These are phyloP conservation scores for Opisthocomus hoazin DNA, from an alignment of 2,113 vertebrate genomes.

Conservation along the genomic window DNA sequence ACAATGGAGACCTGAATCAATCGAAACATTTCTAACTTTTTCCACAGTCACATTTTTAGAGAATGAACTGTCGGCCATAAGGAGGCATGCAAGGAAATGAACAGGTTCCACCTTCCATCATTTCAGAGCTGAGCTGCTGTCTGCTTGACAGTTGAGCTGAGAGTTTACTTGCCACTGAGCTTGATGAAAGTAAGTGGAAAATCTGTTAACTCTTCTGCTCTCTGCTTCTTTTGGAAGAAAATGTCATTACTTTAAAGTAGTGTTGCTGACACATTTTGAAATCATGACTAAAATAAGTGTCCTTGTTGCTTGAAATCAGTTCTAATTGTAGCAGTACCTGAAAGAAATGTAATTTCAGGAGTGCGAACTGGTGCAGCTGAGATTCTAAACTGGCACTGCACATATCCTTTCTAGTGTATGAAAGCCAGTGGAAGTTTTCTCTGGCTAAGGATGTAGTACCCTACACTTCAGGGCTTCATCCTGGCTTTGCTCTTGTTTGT, in stretches of 20 bases:
- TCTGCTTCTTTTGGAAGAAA: not conserved
- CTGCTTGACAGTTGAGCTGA: not conserved
- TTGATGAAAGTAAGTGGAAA: not conserved
- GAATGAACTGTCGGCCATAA: not conserved
- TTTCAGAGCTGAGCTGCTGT: not conserved
- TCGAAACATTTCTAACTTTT: conserved; percentile 12
- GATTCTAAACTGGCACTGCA: not conserved
- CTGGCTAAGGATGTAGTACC: not conserved
- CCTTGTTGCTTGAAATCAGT: not conserved
- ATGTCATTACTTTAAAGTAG: not conserved
- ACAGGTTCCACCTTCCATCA: not conserved
- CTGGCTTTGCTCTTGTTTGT: not conserved
- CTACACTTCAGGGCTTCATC: not conserved
- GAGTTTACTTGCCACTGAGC: not conserved
- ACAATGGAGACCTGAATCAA: not conserved
- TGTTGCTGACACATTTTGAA: not conserved
- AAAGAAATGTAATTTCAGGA: not conserved
- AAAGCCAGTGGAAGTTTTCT: not conserved
- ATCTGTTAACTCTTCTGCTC: not conserved
- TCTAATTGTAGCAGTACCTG: not conserved
- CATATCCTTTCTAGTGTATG: not conserved
- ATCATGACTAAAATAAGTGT: not conserved
- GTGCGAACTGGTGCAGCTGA: not conserved
- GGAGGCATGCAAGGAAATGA: not conserved
- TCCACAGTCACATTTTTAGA: conserved; percentile 9